Evolutionary conservation across 2,113 vertebrate genomes (phyloP).

Genomic region (Candoia aspera): DNA sequence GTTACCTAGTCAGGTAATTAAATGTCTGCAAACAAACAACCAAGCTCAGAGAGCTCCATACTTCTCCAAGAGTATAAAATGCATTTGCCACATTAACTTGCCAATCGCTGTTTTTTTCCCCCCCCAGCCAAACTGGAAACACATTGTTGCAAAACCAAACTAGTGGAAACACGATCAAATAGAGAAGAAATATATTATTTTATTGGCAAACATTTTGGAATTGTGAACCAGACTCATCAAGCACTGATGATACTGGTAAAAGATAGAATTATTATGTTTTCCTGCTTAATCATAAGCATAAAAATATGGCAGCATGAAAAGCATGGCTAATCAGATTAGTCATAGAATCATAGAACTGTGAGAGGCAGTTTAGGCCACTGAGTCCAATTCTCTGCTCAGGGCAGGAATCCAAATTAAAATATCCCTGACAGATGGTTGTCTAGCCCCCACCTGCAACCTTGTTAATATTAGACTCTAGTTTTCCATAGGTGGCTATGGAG

Average conservation of each 20-base stretch:
- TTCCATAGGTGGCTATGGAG: not conserved
- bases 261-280: constrained; percentile 38
- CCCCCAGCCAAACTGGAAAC: not conserved
- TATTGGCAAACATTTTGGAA: not conserved
- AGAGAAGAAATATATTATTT: not conserved
- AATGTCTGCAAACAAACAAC: not conserved
- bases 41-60: too few species aligned
- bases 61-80: not conserved
- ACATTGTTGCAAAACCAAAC: not conserved
- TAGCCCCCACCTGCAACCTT: too few species aligned
- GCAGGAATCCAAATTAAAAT: too few species aligned
- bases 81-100: not conserved
- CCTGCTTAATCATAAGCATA: constrained; percentile 16
- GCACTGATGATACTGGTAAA: constrained; percentile 10
- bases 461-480: constrained; percentile 23
- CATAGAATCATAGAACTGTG: not conserved
- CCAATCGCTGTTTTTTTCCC: not conserved
- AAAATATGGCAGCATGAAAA: constrained; percentile 26
- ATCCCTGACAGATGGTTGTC: too few species aligned
- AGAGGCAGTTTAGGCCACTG: too few species aligned
- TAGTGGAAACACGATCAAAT: not conserved
- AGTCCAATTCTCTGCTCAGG: too few species aligned
- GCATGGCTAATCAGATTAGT: constrained; percentile 37
- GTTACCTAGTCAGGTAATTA: too few species aligned
- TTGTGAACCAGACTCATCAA: not conserved